Base-by-base conservation (phyloP, 2,888 invertebrate genomes). In the Synergus umbraculus region DNA sequence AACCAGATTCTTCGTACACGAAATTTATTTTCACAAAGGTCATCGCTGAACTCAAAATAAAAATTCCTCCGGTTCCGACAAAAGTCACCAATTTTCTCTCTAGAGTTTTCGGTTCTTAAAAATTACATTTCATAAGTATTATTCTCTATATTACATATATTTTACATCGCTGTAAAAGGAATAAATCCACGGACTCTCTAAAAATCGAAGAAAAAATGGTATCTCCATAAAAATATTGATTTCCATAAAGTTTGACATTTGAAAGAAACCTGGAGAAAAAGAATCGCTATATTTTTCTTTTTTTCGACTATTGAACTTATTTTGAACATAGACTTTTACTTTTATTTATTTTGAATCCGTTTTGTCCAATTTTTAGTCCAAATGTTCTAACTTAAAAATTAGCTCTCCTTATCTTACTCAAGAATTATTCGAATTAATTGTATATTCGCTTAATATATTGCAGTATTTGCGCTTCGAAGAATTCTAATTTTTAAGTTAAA, bases 121-220 rank as follows among this genome's bases (percentile, higher is more conserved):
- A 69, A 46, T 44, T 69, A 69, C 15, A 15, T 69, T 8, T n/a
- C 69, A 69, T 69, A 69, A 37, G 46, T 49, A 46, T 49, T 69
- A 44, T 49, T 22, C 7, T 69, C 22, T 69, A 69, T 69, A 49
- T 49, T 69, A 69, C 69, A 69, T 29, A 15, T 69, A 69, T 69
- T 49, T n/a, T 69, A 69, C 69, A 69, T 69, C 29, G 46, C 49
- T 69, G n/a, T 69, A 49, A 69, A 29, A 29, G 22, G 46, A 29
- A 69, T 44, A 49, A 46, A 46, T 69, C 66, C 29, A 29, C 15
- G 15, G 29, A 37, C 15, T 69, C 29, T 67, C 15, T 43, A 67
- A 67, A 46, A 46, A 44, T 67, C 12, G 13, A 44, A 67, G 29
- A 46, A 46, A 67, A 44, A 46, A 29, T 12, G 0, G 4, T 18